Evolutionary conservation across 2,888 invertebrate genomes (phyloP), one percentile per base, ranked within the genome.

Genomic region (Eupithecia centaureata): DNA sequence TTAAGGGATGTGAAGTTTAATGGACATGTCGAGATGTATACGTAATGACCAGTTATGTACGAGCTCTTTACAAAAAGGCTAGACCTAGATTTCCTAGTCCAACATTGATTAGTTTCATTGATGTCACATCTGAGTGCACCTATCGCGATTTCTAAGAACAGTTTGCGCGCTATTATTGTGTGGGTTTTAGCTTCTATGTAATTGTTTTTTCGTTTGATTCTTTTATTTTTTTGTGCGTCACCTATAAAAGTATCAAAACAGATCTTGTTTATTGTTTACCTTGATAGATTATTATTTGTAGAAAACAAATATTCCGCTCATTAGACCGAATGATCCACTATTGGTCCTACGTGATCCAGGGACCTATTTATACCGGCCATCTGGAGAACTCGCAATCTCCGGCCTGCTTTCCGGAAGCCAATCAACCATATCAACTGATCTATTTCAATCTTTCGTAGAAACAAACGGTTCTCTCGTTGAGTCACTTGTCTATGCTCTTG

Each of bases 361-460:
- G 68, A 73, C 77, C 77, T 78, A 82, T 88, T 80, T 87, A 87
- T 85, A 83, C 78, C 52, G 63, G 67, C 73, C 69, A 63, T 73
- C 77, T 79, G 86, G 86, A 88, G 85, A 82, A 76, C 74, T 76
- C 79, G 80, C 84, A 81, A 33, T 32, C 83, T 78, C 52, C 82
- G 82, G 80, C 79, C 79, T 80, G 81, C 82, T 63, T 91, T 90
- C 88, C 86, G 85, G 86, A 86, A 88, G 83, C 84, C 84, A 85
- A 88, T 90, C 84, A 86, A 81, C 80, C 76, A 76, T 76, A 81
- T 80, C 81, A 82, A 80, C 80, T 78, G 79, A 77, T 84, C 86
- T 87, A 87, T 89, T 88, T 88, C 81, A 78, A 85, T 84, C 81
- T 76, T 89, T 87, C 87, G 84, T 74, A 85, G 87, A 88, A 89